Conservation (phyloP, 92 coral and sea anemone genomes). For the Parazoanthus swiftii region DNA sequence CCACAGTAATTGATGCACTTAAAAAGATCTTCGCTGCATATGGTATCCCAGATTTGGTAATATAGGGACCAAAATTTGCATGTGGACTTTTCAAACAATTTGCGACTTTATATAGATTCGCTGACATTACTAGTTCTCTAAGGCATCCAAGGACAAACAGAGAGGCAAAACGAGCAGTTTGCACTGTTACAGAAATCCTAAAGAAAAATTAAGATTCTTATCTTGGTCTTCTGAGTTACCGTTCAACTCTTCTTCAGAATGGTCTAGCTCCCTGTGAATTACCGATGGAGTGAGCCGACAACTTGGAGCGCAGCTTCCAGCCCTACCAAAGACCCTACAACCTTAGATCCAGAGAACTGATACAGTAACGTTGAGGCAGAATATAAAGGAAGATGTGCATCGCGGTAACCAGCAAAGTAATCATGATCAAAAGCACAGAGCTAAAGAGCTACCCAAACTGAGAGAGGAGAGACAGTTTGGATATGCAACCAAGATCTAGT, state of each 20-base stretch:
- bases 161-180: constrained; percentile 53
- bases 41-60: constrained; percentile 53
- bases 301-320: constrained; percentile 45
- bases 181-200: constrained; percentile 41
- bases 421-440: too few relatives aligned
- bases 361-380: too few relatives aligned
- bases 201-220: constrained; percentile 49
- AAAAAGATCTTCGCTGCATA: constrained; percentile 56
- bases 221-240: constrained; percentile 31
- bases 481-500: too few relatives aligned
- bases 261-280: constrained; percentile 47
- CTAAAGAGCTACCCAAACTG: too few relatives aligned
- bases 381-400: too few relatives aligned
- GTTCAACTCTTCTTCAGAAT: constrained; percentile 46
- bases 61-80: constrained; percentile 42
- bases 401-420: too few relatives aligned
- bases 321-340: neutral
- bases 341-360: too few relatives aligned
- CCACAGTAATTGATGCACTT: constrained; percentile 24
- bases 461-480: too few relatives aligned
- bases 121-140: constrained; percentile 59
- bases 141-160: constrained; percentile 35
- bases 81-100: neutral
- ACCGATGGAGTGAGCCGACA: constrained; percentile 28
- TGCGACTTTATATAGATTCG: constrained; percentile 42